Evolutionary conservation across 1,140 invertebrate genomes (phyloP).

Genomic region (Drosophila sproati): DNA sequence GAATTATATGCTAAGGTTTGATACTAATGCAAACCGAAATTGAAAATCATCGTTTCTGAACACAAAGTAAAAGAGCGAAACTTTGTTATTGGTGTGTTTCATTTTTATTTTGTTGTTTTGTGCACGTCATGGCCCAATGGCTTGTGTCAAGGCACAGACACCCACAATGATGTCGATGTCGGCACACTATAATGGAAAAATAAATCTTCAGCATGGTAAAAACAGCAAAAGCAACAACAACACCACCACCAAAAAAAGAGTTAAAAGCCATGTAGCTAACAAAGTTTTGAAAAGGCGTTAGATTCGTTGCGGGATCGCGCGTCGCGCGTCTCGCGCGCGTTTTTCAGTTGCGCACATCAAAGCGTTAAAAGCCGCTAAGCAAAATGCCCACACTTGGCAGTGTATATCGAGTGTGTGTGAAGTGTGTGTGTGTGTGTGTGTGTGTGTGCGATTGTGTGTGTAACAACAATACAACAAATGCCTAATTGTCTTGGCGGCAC

Average conservation of each 20-base stretch:
- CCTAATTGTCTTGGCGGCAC: slow-evolving; percentile 82
- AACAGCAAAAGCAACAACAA: slow-evolving; percentile 22
- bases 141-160: slow-evolving; percentile 69
- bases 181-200: slow-evolving; percentile 79
- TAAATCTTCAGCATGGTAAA: slow-evolving; percentile 69
- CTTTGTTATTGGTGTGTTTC: slow-evolving; percentile 11
- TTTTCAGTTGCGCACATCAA: slow-evolving; percentile 77
- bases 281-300: slow-evolving; percentile 78
- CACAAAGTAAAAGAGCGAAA: slow-evolving; percentile 29
- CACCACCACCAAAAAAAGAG: slow-evolving; percentile 48
- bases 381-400: slow-evolving; percentile 79
- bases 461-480: slow-evolving; percentile 67
- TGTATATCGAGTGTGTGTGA: neutral
- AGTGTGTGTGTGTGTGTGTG: slow-evolving; percentile 29
- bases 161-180: slow-evolving; percentile 71
- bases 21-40: neutral
- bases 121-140: slow-evolving; percentile 71
- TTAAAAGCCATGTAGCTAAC: slow-evolving; percentile 68
- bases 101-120: slow-evolving; percentile 37
- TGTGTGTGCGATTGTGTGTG: slow-evolving; percentile 11
- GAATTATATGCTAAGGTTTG: neutral
- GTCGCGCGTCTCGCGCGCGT: slow-evolving; percentile 51
- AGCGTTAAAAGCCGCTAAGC: slow-evolving; percentile 76
- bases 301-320: slow-evolving; percentile 75
- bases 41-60: slow-evolving; percentile 14